Evolutionary conservation across 2,888 invertebrate species (phyloP), one percentile per base, ranked within the genome.

Genomic region (Argyresthia albistria): DNA sequence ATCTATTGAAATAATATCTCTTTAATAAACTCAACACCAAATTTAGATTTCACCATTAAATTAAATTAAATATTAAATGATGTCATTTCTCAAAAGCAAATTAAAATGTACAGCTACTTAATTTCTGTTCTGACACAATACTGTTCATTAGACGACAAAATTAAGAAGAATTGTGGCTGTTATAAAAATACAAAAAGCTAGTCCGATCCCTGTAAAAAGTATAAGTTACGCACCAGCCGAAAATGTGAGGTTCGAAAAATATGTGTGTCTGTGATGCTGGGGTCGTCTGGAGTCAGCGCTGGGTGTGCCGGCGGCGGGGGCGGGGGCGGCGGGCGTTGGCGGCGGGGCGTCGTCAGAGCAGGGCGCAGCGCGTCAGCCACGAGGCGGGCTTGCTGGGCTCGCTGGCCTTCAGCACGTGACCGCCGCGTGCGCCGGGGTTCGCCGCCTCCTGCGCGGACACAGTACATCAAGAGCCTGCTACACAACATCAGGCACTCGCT

Each of bases 321-420:
- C 57, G 56, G 54, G 57, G 57, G 49, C 60, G 57, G 56, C 56
- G 57, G 54, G 57, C 56, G 50, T 45, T 6, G 25, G 52, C 53
- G 54, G 14, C 58, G 60, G 56, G 67, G 65, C 64, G 66, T 69
- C 25, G 95, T 96, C 95, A 96, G 90, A 96, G 95, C 88, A 96
- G 82, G 80, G 92, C 91, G 91, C 96, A 96, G 80, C 95, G 92
- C 53, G 95, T 92, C 71, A 95, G 89, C 95, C 96, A 96, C 77
- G 93, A 94, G 61, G 93, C 90, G 58, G 94, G 92, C 88, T 95
- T 95, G 84, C 92, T 91, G 78, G 91, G 93, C 76, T 96, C 95
- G 70, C 90, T 90, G 59, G 93, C 90, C 82, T 92, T 92, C 70
- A 95, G 80, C 76, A 94, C 94, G 79, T 94, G 94, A 51, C 88